Evolutionary conservation across 2,888 invertebrate species (phyloP), one percentile per base, ranked within the genome.

Genomic region (Anticlea derivata): DNA sequence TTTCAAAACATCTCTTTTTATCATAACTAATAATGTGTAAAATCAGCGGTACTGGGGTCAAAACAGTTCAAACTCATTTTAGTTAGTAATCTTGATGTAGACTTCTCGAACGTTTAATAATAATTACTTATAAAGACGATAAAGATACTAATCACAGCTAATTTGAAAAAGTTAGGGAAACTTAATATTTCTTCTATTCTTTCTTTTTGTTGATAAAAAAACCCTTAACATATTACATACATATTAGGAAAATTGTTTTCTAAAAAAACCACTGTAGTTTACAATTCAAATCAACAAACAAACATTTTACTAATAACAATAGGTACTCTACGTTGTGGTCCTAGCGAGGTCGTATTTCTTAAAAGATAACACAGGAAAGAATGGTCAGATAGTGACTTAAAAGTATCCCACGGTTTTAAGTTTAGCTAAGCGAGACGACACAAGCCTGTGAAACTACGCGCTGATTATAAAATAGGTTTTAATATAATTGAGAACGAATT

Each of bases 401-500:
- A 75, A 73, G 73, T 78, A 76, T 70, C 73, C 73, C 70, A 70
- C 65, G 34, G n/a, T n/a, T 45, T 50, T 61, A 58, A 59, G 51
- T 49, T 55, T 59, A 71, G 72, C 74, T 65, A 76, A 78, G 76
- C 75, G 70, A 73, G 68, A 65, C 61, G 67, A 68, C 56, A 66
- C 61, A 60, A 60, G 60, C 54, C 55, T 41, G 59, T 31, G 51
- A 60, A 33, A 57, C 63, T 61, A 64, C 45, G 60, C 60, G 61
- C 63, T 53, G 62, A 58, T 68, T 59, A 65, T 61, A 69, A 55
- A 66, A 47, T 45, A 41, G 35, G 70, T 64, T 52, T n/a, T 66
- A 74, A 66, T 75, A 63, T 80, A 80, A 80, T 84, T 80, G 80
- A 84, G 77, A 80, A 82, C 74, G 77, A 87, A 85, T 85, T 85